Base-by-base conservation (phyloP, 2,797 vertebrate species). In the Enteromius anoplus region DNA sequence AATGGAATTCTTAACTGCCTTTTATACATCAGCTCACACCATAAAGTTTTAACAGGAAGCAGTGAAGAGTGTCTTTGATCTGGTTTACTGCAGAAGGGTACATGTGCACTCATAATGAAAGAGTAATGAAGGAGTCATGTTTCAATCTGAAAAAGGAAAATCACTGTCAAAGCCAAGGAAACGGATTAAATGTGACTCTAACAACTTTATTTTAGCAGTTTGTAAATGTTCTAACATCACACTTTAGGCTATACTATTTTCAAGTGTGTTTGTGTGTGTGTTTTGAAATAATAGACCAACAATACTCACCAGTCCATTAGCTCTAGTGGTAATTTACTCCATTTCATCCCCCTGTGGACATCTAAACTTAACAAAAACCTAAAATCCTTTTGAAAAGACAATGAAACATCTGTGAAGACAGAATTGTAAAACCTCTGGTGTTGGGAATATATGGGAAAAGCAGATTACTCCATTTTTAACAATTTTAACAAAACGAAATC, bases 51-150 rank as follows among this genome's bases (percentile, higher is more conserved):
- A 89, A 89, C 76, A 81, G 84, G 86, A 87, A 91, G 79, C 86
- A 88, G 88, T 88, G 89, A 75, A 85, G 75, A 76, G 85, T 10
- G 51, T 17, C 92, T 94, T 94, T 95, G 91, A 95, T 94, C 90
- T 85, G 37, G 3, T 84, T 88, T 84, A 86, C 11, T 84, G 84
- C 87, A 86, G 85, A 73, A 84, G 84, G 81, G 88, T 85, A 93
- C 75, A 78, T 65, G 83, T 82, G 80, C 72, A 73, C 49, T 65
- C 32, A 71, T 91, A 88, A 92, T 91, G 86, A 93, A 93, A 91
- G 37, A 79, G 85, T 90, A 93, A 93, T 93, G 89, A 91, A 88
- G 70, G 68, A 71, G 47, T 65, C 75, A 66, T 40, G 23, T 78
- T 84, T 80, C 66, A 78, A 23, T 42, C 60, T 34, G 58, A 71